A percentile compares a stretch with the other conserved stretches of the same genome.
Evolutionary conservation across 2,888 invertebrate genomes (phyloP).

Genomic region (Meandrusa payeni): DNA sequence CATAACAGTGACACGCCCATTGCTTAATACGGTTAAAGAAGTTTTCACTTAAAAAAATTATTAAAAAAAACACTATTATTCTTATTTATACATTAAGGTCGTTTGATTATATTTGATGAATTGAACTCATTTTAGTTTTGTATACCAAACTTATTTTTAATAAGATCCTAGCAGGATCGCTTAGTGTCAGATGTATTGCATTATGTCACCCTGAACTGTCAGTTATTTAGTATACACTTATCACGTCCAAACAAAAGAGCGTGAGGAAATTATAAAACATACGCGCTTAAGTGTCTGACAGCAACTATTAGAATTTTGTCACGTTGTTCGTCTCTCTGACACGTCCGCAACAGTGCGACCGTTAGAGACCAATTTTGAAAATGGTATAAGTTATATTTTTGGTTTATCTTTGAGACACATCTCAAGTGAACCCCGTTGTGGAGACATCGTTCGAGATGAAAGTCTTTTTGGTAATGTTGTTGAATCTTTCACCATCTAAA

Average conservation of each 20-base stretch:
- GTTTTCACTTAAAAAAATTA: too few relatives aligned
- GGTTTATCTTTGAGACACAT: slow-evolving; percentile 47
- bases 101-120: too few relatives aligned
- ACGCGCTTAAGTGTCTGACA: slow-evolving; percentile 41
- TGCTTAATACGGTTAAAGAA: too few relatives aligned
- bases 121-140: too few relatives aligned
- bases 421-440: slow-evolving; percentile 46
- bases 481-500: background rate
- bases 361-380: slow-evolving; percentile 51
- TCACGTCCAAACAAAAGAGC: slow-evolving; percentile 9
- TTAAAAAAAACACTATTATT: too few relatives aligned
- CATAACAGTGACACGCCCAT: too few relatives aligned
- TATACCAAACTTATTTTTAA: background rate
- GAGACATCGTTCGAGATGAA: slow-evolving; percentile 53
- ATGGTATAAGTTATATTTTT: slow-evolving; percentile 64
- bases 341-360: slow-evolving; percentile 48
- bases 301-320: slow-evolving; percentile 67
- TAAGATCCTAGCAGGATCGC: background rate
- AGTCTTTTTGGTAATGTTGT: slow-evolving; percentile 44
- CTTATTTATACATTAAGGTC: too few relatives aligned
- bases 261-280: slow-evolving; percentile 25
- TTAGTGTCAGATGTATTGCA: background rate
- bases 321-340: slow-evolving; percentile 57
- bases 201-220: background rate
- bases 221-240: background rate